Evolutionary conservation across 1,140 invertebrate genomes (phyloP).

Genomic region (Ooceraea biroi): DNA sequence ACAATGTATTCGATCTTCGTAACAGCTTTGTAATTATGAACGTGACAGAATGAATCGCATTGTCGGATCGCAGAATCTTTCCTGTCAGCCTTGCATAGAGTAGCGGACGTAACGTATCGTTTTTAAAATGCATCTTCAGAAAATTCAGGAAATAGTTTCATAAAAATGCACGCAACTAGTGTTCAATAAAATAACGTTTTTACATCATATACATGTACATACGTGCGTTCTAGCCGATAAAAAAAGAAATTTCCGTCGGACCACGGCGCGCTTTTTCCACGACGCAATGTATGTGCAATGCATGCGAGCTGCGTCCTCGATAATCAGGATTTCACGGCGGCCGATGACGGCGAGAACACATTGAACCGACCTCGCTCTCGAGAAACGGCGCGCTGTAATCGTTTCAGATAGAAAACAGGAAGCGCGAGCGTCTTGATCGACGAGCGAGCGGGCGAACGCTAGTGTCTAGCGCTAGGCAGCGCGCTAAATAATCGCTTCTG

Average conservation of each 20-base stretch:
- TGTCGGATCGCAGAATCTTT: not conserved
- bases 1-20: slow-evolving; percentile 68
- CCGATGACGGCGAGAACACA: slow-evolving; percentile 56
- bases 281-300: no score
- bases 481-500: slow-evolving; percentile 70
- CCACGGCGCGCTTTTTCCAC: slow-evolving; percentile 8
- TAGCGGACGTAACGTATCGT: no score
- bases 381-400: slow-evolving; percentile 57
- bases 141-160: no score
- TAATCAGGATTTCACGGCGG: slow-evolving; percentile 51
- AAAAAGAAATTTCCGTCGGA: not conserved
- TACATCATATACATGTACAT: no score
- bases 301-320: slow-evolving; percentile 21
- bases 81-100: slow-evolving; percentile 8
- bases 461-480: slow-evolving; percentile 56
- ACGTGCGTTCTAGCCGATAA: not conserved
- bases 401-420: slow-evolving; percentile 59
- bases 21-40: slow-evolving; percentile 64
- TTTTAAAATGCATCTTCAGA: no score
- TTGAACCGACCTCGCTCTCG: slow-evolving; percentile 58
- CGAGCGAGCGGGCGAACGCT: slow-evolving; percentile 53
- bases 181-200: not conserved
- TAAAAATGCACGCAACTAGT: not conserved
- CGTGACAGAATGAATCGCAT: slow-evolving; percentile 47
- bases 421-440: slow-evolving; percentile 54